These are phyloP conservation scores for Delichon dasypus DNA, from an alignment of 2,797 vertebrate species.

Conservation along the genomic window DNA sequence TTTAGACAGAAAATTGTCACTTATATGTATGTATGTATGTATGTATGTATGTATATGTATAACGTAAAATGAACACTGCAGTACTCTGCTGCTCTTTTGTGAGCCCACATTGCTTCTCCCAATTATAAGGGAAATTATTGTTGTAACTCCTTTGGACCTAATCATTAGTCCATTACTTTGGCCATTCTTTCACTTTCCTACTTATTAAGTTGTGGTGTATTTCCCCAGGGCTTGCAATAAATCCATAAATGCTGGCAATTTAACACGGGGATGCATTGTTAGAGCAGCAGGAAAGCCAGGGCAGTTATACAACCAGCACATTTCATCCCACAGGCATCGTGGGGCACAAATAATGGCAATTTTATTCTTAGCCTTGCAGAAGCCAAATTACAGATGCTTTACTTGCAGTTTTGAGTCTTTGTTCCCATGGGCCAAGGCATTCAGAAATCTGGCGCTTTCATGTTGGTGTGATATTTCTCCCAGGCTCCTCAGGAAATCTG, in stretches of 20 bases:
- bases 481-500: slow-evolving; percentile 27
- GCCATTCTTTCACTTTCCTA: background rate
- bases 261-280: background rate
- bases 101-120: accelerated
- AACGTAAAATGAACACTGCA: background rate
- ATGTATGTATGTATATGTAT: too few species aligned
- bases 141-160: background rate
- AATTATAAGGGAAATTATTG: background rate
- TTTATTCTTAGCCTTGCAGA: background rate
- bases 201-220: background rate
- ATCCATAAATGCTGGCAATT: background rate
- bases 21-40: too few species aligned
- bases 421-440: slow-evolving; percentile 1
- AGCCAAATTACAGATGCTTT: background rate
- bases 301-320: background rate
- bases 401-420: background rate
- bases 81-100: background rate
- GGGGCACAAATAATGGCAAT: background rate
- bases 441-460: background rate
- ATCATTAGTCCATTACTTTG: background rate
- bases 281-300: background rate
- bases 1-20: background rate
- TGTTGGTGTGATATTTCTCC: background rate
- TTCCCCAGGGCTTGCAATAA: background rate
- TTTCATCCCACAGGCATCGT: background rate